Percentiles rank a stretch among this genome's conserved stretches.
Conservation (phyloP, 2,888 invertebrate genomes). For the Timema podura region DNA sequence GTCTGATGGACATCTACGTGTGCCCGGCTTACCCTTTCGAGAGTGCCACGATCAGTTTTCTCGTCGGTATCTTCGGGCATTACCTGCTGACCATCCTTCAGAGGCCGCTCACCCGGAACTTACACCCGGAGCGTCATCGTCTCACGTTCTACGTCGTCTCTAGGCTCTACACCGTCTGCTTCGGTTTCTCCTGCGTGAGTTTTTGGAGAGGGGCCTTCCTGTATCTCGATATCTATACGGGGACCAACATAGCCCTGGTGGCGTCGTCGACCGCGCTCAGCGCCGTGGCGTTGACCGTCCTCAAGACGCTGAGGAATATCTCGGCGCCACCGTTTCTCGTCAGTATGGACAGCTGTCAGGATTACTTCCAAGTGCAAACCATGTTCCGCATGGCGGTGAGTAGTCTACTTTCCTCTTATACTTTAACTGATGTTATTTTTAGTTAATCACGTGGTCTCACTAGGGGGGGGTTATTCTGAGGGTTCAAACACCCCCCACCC, state of each 20-base stretch:
- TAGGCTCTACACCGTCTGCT: slow-evolving; percentile 68
- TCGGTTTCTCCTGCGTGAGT: slow-evolving; percentile 77
- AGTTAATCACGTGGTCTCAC: too few species aligned
- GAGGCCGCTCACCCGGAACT: slow-evolving; percentile 50
- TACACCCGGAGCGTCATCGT: slow-evolving; percentile 65
- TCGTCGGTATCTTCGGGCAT: slow-evolving; percentile 66
- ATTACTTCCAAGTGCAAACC: slow-evolving; percentile 80
- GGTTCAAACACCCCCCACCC: too few species aligned
- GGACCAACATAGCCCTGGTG: slow-evolving; percentile 53
- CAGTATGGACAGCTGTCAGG: slow-evolving; percentile 66
- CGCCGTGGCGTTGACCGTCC: slow-evolving; percentile 61
- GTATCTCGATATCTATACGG: slow-evolving; percentile 66
- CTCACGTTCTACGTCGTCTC: slow-evolving; percentile 66
- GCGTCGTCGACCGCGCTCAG: slow-evolving; percentile 62
- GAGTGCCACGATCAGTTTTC: slow-evolving; percentile 64
- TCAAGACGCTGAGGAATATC: slow-evolving; percentile 71
- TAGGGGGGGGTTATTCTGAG: too few species aligned
- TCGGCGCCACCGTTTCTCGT: slow-evolving; percentile 79
- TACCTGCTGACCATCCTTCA: slow-evolving; percentile 66
- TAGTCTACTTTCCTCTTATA: slow-evolving; percentile 36
- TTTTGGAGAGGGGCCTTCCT: slow-evolving; percentile 86
- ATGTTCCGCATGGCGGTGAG: slow-evolving; percentile 80
- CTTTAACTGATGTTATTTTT: too few species aligned
- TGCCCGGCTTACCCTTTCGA: slow-evolving; percentile 41
- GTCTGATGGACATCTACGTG: slow-evolving; percentile 68